Percentiles rank a stretch among this genome's conserved stretches.
These are phyloP conservation scores for Nothobranchius furzeri DNA, from an alignment of 2,113 vertebrate genomes.

Conservation along the genomic window DNA sequence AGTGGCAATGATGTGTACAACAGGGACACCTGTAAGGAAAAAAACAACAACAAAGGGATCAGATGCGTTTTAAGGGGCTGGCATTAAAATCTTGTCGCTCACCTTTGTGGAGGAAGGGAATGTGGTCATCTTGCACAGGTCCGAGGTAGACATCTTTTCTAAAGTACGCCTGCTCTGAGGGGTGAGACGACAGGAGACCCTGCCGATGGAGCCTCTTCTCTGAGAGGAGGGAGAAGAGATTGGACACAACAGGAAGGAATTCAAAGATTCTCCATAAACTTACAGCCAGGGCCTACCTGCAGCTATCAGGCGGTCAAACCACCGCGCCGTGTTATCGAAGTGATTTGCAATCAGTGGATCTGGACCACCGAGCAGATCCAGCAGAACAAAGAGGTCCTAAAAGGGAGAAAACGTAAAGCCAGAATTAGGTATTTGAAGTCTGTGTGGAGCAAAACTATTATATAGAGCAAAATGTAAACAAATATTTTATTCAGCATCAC, in stretches of 20 bases:
- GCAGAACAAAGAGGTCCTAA: slow-evolving; percentile 88
- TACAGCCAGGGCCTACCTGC: slow-evolving; percentile 72
- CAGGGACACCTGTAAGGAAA: slow-evolving; percentile 76
- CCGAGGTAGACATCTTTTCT: slow-evolving; percentile 80
- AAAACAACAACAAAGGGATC: neutral
- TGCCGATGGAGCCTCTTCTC: slow-evolving; percentile 86
- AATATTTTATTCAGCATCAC: too few relatives aligned
- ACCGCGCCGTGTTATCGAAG: slow-evolving; percentile 85
- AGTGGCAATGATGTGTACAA: slow-evolving; percentile 88
- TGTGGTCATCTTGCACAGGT: slow-evolving; percentile 87
- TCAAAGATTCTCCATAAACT: neutral
- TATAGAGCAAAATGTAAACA: too few relatives aligned
- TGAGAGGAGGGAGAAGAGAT: slow-evolving; percentile 44
- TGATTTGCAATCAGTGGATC: slow-evolving; percentile 87
- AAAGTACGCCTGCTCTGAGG: slow-evolving; percentile 85
- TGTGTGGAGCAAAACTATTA: too few relatives aligned
- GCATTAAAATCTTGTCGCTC: neutral
- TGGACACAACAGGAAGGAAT: neutral
- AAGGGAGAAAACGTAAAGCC: neutral
- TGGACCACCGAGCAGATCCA: slow-evolving; percentile 86
- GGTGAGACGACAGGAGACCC: slow-evolving; percentile 80
- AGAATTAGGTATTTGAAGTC: too few relatives aligned
- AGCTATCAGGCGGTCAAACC: slow-evolving; percentile 85
- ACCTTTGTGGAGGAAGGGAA: slow-evolving; percentile 89
- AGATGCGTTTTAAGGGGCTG: neutral